These are phyloP conservation scores for Caenorhabditis brenneri DNA, from an alignment of 1,140 invertebrate genomes.

Conservation along the genomic window DNA sequence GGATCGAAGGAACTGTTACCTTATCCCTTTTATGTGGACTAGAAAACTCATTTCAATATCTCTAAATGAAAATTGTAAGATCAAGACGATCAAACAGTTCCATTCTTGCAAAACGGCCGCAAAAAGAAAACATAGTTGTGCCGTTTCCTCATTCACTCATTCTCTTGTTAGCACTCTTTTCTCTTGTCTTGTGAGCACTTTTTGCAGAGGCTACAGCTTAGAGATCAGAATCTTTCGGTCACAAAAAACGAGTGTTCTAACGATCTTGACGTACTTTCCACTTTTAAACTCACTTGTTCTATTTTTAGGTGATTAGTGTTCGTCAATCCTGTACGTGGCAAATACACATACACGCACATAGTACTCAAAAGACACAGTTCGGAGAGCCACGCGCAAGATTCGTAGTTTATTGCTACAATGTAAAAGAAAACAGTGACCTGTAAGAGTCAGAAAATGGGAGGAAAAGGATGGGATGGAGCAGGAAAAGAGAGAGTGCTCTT, in stretches of 20 bases:
- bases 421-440: not conserved
- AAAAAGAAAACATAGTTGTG: not conserved
- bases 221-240: constrained; percentile 14
- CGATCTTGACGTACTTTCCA: constrained; percentile 30
- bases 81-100: not conserved
- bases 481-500: constrained; percentile 4
- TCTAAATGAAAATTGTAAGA: not conserved
- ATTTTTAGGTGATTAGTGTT: constrained; percentile 35
- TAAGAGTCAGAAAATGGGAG: not conserved
- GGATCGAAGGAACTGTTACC: too few species aligned
- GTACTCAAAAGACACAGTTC: constrained; percentile 14
- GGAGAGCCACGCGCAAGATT: not conserved
- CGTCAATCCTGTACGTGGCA: not conserved
- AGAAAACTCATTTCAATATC: too few species aligned
- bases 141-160: not conserved
- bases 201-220: constrained; percentile 10
- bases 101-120: not conserved
- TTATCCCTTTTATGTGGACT: too few species aligned
- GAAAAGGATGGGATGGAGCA: not conserved
- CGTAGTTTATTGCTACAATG: not conserved
- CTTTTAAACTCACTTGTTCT: not conserved
- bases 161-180: not conserved
- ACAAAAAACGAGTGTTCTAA: not conserved
- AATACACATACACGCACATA: not conserved
- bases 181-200: constrained; percentile 20